Base-by-base conservation (phyloP, 1,140 invertebrate species). In the Chelonus insularis region DNA sequence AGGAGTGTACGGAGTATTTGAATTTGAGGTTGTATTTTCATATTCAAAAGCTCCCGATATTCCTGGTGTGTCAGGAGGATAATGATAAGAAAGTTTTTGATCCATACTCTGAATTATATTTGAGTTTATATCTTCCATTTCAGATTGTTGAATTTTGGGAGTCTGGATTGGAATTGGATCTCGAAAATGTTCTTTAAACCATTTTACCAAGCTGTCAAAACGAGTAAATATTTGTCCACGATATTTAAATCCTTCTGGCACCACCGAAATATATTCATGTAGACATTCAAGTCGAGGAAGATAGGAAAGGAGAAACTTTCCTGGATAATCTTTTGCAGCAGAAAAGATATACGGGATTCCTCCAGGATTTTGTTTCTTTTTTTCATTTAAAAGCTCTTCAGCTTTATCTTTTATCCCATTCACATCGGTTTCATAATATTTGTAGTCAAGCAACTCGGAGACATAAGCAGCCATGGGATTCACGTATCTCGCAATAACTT, bases 181-280 rank as follows among this genome's bases (percentile, higher is more conserved):
- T 50, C 93, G 83, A 83, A 96, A 99, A 74, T 99, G 95, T 77
- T 96, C 93, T 75, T 99, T 99, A 77, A 99, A 99, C 96, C 96
- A 99, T 52, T 91, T 87, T 65, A 99, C 87, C 6, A 99, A 74
- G 1, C 89, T 86, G 56, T 87, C 89, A 0, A 99, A 81, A 1
- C 91, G 89, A 57, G 91, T 88, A 77, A 99, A 98, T 69, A 91
- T 88, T 74, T 95, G 90, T 54, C 90, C 86, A 25, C 97, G 84
- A 76, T 96, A 99, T 48, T 90, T 86, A 72, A 96, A 95, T 11
- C 97, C 98, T 63, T 98, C 94, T 0, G 95, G 91, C 5, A 89
- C 91, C 0, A 98, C 89, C 0, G 93, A 91, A 0, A 99, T 85
- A 73, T 91, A 98, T 78, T 99, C 97, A 78, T 98, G 95, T 4